Evolutionary conservation across 2,113 vertebrate species (phyloP).

Genomic region (Perca fluviatilis): DNA sequence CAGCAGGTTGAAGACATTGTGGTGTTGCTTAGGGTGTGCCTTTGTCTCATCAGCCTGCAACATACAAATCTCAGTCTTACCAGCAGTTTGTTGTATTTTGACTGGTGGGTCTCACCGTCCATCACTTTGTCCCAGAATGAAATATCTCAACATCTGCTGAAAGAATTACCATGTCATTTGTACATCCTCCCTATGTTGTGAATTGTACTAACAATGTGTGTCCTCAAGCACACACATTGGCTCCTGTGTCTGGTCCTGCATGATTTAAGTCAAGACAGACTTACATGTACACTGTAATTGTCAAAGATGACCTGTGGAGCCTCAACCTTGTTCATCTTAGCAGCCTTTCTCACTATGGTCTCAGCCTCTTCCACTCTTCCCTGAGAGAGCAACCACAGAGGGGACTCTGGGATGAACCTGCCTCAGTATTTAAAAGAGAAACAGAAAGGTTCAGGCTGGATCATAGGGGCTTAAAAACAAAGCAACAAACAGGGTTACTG

Average conservation of each 20-base stretch:
- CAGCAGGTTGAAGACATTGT: conserved; percentile 85
- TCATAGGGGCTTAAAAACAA: neutral
- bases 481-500: neutral
- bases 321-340: conserved; percentile 83
- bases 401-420: conserved; percentile 93
- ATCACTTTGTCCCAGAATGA: neutral
- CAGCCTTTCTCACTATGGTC: conserved; percentile 86
- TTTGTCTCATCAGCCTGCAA: conserved; percentile 42
- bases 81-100: neutral
- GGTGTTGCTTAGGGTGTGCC: conserved; percentile 35
- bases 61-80: neutral
- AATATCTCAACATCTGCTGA: neutral
- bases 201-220: neutral
- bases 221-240: neutral
- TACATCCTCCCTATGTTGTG: neutral
- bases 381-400: conserved; percentile 90
- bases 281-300: conserved; percentile 75
- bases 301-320: conserved; percentile 86
- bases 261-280: neutral
- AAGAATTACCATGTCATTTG: neutral
- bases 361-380: conserved; percentile 89
- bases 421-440: conserved; percentile 14
- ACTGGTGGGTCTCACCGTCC: neutral
- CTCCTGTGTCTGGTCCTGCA: neutral
- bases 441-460: neutral